A percentile compares a stretch with the other conserved stretches of the same genome.
These are phyloP conservation scores for Eupelmus urozonus DNA, from an alignment of 2,888 invertebrate genomes.

Conservation along the genomic window DNA sequence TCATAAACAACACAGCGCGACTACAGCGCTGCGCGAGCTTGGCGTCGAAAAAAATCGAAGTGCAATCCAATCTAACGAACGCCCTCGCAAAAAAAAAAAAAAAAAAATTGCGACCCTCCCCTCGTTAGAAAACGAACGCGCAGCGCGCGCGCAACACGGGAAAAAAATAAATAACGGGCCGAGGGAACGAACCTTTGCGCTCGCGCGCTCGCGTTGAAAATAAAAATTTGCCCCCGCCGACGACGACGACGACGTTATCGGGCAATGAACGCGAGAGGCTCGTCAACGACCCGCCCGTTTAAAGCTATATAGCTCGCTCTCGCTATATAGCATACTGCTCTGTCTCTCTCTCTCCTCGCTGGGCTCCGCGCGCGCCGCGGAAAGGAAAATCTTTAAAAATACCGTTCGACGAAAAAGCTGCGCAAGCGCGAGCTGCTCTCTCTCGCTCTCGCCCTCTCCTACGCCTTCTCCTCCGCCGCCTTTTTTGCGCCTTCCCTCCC, in stretches of 20 bases:
- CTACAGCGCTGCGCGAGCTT: not conserved
- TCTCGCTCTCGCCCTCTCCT: too few species aligned
- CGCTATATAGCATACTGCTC: constrained; percentile 45
- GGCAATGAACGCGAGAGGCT: constrained; percentile 62
- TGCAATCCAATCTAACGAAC: constrained; percentile 57
- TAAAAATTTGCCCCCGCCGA: constrained; percentile 54
- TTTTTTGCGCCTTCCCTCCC: constrained; percentile 25
- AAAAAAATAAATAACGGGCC: constrained; percentile 32
- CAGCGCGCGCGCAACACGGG: not conserved
- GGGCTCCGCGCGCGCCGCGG: constrained; percentile 61
- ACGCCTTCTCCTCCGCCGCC: constrained; percentile 18
- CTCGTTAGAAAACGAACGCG: constrained; percentile 42
- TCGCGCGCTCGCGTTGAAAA: constrained; percentile 41
- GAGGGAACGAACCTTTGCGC: not conserved
- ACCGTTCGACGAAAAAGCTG: constrained; percentile 72
- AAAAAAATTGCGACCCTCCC: constrained; percentile 41
- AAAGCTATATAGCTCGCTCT: constrained; percentile 62
- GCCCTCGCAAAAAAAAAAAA: not conserved
- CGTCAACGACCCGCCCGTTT: constrained; percentile 64
- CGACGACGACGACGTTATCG: constrained; percentile 59
- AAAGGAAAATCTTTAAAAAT: constrained; percentile 74
- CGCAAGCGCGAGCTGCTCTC: constrained; percentile 70
- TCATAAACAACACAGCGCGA: constrained; percentile 45
- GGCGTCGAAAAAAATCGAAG: constrained; percentile 43
- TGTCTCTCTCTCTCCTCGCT: too few species aligned